Conservation (phyloP, 2,797 vertebrate genomes). For the Oreortyx pictus region DNA sequence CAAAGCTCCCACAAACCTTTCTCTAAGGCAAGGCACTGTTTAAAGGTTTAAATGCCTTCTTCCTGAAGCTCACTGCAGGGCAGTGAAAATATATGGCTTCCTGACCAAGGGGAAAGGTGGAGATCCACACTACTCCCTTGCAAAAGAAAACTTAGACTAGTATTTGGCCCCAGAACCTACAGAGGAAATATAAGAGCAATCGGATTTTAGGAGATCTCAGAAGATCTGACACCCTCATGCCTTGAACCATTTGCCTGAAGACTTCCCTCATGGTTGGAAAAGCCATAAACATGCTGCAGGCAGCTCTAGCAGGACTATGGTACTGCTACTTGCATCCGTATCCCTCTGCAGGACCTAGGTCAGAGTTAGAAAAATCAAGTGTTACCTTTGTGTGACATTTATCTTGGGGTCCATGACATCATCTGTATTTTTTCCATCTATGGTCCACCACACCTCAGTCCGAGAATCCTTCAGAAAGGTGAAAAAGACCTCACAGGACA, state of each 20-base stretch:
- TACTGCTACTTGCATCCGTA: neutral
- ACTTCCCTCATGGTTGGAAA: neutral
- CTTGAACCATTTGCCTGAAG: neutral
- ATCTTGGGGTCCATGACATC: constrained; percentile 69
- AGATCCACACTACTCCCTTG: neutral
- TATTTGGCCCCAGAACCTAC: neutral
- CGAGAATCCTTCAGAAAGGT: constrained; percentile 78
- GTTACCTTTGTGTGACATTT: constrained; percentile 76
- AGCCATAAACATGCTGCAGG: neutral
- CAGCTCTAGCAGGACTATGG: no score
- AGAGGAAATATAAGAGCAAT: neutral
- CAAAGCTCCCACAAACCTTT: neutral
- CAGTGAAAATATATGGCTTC: neutral
- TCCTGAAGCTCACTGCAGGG: neutral
- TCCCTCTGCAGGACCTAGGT: neutral
- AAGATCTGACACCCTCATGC: neutral
- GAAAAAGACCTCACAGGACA: constrained; percentile 79
- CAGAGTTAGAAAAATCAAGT: neutral
- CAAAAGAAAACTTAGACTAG: neutral
- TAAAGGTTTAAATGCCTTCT: neutral
- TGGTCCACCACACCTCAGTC: constrained; percentile 82
- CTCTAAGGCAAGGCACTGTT: neutral
- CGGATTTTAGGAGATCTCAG: neutral
- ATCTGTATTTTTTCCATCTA: constrained; percentile 80
- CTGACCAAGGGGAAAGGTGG: neutral